phyloP scores from a whole-genome alignment of 2,888 invertebrate species.

The Fragum sueziense region DNA sequence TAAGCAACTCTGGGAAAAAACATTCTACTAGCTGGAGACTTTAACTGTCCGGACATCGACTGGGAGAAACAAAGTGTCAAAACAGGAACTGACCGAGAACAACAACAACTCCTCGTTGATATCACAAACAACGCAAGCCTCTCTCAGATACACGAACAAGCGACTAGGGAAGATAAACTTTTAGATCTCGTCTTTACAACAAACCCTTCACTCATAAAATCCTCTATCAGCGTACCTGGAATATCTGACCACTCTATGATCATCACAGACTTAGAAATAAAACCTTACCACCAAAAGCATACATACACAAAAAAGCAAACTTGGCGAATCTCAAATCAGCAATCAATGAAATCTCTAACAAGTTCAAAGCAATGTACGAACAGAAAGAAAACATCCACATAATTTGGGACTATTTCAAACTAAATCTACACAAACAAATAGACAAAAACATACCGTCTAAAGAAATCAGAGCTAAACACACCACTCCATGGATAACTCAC shows the following conservation, averaged over 20 bases:
- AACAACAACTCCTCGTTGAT: too few species aligned
- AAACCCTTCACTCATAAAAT: slow-evolving; percentile 47
- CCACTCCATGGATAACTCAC: background rate
- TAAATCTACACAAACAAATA: background rate
- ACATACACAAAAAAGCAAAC: background rate
- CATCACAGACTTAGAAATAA: slow-evolving; percentile 20
- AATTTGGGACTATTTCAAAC: background rate
- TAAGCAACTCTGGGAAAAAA: too few species aligned
- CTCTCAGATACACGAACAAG: too few species aligned
- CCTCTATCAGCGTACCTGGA: slow-evolving; percentile 37
- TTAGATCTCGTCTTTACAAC: background rate
- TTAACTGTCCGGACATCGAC: too few species aligned
- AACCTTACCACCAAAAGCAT: background rate
- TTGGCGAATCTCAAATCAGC: background rate
- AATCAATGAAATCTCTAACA: background rate
- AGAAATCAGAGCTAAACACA: background rate
- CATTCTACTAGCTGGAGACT: too few species aligned
- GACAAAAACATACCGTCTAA: slow-evolving; percentile 3
- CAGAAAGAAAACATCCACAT: background rate
- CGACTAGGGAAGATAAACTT: too few species aligned
- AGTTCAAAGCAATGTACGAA: background rate
- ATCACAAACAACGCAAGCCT: too few species aligned
- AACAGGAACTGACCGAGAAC: background rate
- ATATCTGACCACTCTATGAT: slow-evolving; percentile 51
- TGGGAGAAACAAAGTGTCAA: too few species aligned